Conservation (phyloP, 2,797 vertebrate species). For the Pantherophis vulpinus region DNA sequence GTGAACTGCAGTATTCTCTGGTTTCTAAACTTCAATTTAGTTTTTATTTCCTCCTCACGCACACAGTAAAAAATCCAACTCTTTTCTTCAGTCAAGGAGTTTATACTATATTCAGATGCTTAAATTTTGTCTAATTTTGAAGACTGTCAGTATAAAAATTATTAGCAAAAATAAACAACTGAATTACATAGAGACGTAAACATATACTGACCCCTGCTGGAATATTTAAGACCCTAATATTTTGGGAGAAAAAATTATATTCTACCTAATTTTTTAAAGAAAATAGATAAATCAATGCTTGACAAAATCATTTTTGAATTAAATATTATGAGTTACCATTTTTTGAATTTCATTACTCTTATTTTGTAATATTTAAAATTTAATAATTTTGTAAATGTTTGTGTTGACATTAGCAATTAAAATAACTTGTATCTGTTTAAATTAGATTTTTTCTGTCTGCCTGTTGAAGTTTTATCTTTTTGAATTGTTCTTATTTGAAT, state of each 20-base stretch:
- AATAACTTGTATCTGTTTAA: not conserved
- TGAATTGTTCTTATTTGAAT: not conserved
- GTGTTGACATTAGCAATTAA: slow-evolving; percentile 1
- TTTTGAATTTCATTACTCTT: not conserved
- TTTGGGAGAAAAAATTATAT: too few relatives aligned
- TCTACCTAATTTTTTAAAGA: not conserved
- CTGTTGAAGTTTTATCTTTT: not conserved
- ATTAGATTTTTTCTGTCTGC: not conserved
- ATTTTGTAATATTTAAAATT: not conserved
- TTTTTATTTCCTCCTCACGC: not conserved
- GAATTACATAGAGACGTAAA: slow-evolving; percentile 56
- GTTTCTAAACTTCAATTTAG: not conserved
- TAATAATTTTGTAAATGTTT: not conserved
- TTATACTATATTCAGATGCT: accelerated
- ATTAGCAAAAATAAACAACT: slow-evolving; percentile 6
- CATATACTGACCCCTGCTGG: slow-evolving; percentile 74
- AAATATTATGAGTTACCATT: not conserved
- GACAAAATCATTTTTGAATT: not conserved
- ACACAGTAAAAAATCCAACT: not conserved
- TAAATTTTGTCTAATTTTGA: not conserved
- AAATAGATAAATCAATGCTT: not conserved
- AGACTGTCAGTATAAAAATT: not conserved
- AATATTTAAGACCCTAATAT: slow-evolving; percentile 48
- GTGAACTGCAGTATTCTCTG: not conserved
- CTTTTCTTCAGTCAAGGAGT: not conserved